Evolutionary conservation across 2,797 vertebrate species (phyloP).

Genomic region (Amblyopsis hoosieri): DNA sequence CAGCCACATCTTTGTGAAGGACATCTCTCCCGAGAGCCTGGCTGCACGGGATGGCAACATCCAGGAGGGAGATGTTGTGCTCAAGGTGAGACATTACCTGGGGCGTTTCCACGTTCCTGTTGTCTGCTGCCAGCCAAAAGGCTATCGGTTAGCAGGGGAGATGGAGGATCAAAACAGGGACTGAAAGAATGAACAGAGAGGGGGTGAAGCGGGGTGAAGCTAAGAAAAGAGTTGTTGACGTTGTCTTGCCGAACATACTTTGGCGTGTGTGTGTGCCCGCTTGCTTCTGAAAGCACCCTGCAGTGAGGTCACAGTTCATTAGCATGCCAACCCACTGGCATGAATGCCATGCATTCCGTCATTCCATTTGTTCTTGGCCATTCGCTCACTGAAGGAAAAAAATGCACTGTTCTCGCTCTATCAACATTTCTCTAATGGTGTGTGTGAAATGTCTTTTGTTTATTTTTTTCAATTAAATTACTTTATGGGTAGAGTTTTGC

Average conservation of each 20-base stretch:
- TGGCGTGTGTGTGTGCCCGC: background rate
- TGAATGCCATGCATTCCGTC: conserved; percentile 50
- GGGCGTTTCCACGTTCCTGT: background rate
- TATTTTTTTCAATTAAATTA: background rate
- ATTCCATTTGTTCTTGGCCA: conserved; percentile 40
- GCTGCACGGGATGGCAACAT: conserved; percentile 98
- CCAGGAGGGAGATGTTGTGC: conserved; percentile 96
- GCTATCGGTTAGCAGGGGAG: background rate
- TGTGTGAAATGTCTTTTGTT: background rate
- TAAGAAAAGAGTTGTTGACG: background rate
- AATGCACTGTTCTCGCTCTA: conserved; percentile 21
- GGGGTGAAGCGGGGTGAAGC: background rate
- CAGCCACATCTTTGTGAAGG: conserved; percentile 98
- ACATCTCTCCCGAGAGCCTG: conserved; percentile 96
- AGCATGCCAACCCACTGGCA: conserved; percentile 43
- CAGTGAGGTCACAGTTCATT: conserved; percentile 47
- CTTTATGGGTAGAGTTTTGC: too few relatives aligned
- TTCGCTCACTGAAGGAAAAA: conserved; percentile 18
- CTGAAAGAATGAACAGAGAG: background rate
- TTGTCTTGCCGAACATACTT: too few relatives aligned
- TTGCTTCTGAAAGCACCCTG: conserved; percentile 17
- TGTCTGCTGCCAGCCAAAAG: background rate
- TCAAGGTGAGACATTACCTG: conserved; percentile 86
- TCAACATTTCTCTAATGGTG: conserved; percentile 9
- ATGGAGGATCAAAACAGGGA: background rate